Percentiles rank a stretch among this genome's conserved stretches.
phyloP scores from a whole-genome alignment of 2,888 invertebrate species.

The Zonitis immaculata region DNA sequence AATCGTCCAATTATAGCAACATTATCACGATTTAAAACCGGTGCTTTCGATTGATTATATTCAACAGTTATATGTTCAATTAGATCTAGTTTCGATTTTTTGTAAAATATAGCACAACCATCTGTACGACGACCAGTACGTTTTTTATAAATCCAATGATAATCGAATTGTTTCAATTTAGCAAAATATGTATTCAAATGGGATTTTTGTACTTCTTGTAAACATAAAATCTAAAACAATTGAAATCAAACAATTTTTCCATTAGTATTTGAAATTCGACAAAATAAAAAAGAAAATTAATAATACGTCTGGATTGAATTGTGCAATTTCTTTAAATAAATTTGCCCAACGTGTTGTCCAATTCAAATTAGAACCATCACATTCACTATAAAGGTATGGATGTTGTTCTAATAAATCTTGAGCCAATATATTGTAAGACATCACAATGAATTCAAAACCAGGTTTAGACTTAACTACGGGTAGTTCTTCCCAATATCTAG shows the following conservation, averaged over 20 bases:
- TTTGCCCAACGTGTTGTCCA: slow-evolving; percentile 66
- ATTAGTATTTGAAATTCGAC: too few species aligned
- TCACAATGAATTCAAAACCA: slow-evolving; percentile 58
- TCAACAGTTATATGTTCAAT: slow-evolving; percentile 66
- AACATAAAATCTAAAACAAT: slow-evolving; percentile 66
- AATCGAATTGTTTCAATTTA: slow-evolving; percentile 51
- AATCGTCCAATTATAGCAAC: slow-evolving; percentile 79
- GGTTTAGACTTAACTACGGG: slow-evolving; percentile 13
- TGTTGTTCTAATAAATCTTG: slow-evolving; percentile 75
- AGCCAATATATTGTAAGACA: slow-evolving; percentile 86
- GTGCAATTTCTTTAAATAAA: slow-evolving; percentile 56
- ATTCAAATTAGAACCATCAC: slow-evolving; percentile 55
- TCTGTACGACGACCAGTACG: slow-evolving; percentile 76
- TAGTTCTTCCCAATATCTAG: slow-evolving; percentile 14
- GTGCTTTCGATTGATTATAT: slow-evolving; percentile 57
- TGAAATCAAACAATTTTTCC: slow-evolving; percentile 6
- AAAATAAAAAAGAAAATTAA: too few species aligned
- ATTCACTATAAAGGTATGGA: slow-evolving; percentile 64
- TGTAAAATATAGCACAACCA: slow-evolving; percentile 88
- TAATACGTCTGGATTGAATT: slow-evolving; percentile 57
- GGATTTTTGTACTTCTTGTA: slow-evolving; percentile 87
- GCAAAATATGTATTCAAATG: slow-evolving; percentile 59
- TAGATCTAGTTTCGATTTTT: slow-evolving; percentile 60
- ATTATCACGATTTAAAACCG: slow-evolving; percentile 78
- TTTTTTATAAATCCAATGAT: slow-evolving; percentile 73